phyloP scores from a whole-genome alignment of 1,140 invertebrate species.

The Monomorium pharaonis region DNA sequence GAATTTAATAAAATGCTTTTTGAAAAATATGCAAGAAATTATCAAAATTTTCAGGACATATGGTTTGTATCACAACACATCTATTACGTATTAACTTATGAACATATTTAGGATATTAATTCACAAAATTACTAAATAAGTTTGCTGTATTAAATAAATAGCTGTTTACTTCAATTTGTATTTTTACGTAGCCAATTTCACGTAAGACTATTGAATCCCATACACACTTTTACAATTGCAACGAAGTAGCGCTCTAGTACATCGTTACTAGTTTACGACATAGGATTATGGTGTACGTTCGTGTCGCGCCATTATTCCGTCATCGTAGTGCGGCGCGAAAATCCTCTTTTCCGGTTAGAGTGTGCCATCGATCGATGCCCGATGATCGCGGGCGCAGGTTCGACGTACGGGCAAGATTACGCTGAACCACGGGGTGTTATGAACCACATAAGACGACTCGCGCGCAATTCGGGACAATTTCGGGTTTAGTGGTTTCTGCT shows the following conservation, averaged over 20 bases:
- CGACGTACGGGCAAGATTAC: conserved; percentile 35
- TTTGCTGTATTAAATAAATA: background rate
- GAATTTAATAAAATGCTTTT: background rate
- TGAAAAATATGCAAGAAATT: background rate
- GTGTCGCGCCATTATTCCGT: conserved; percentile 4
- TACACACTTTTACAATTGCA: background rate
- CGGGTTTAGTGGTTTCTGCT: conserved; percentile 83
- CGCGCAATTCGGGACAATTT: conserved; percentile 82
- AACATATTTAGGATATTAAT: background rate
- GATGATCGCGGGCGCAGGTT: conserved; percentile 13
- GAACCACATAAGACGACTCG: conserved; percentile 79
- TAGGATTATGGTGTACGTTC: conserved; percentile 4
- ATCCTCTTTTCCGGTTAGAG: conserved; percentile 41
- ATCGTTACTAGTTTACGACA: background rate
- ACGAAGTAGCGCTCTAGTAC: background rate
- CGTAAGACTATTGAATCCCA: background rate
- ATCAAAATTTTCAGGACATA: background rate
- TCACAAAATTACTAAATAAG: background rate
- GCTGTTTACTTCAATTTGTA: background rate
- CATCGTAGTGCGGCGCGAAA: conserved; percentile 5
- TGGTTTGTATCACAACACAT: background rate
- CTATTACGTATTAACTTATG: background rate
- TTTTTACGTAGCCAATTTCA: background rate
- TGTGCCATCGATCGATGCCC: conserved; percentile 25
- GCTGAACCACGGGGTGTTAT: conserved; percentile 70